Conservation (phyloP, 2,888 invertebrate species). For the Stenotaenia linearis region DNA sequence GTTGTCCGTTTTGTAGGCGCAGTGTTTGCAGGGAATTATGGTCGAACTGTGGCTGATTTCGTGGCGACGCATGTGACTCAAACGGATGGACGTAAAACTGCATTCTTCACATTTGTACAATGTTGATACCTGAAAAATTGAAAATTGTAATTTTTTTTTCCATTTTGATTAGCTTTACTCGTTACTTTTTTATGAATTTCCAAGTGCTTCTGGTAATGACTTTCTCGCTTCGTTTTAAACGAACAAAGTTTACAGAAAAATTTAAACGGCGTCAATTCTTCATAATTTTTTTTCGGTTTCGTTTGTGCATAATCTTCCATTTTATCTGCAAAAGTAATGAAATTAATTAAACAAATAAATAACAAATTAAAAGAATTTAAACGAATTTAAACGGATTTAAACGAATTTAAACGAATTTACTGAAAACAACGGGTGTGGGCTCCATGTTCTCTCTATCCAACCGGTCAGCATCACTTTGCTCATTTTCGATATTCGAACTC, state of each 20-base stretch:
- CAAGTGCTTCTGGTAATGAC: constrained; percentile 48
- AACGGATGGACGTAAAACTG: constrained; percentile 46
- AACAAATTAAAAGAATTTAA: neutral
- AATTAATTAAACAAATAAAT: too few species aligned
- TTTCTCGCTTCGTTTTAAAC: constrained; percentile 49
- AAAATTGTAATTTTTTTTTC: too few species aligned
- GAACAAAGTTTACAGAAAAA: constrained; percentile 49
- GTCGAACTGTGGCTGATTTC: constrained; percentile 44
- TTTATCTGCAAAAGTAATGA: too few species aligned
- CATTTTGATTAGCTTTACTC: too few species aligned
- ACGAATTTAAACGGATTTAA: too few species aligned
- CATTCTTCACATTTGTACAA: constrained; percentile 45
- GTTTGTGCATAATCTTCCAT: neutral
- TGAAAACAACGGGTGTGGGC: neutral
- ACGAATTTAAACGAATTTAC: neutral
- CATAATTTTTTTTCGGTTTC: constrained; percentile 34
- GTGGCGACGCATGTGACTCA: constrained; percentile 47
- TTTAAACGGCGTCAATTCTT: constrained; percentile 43
- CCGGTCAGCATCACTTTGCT: neutral
- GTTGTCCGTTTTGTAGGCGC: constrained; percentile 44
- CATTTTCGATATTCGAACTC: neutral
- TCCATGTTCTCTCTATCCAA: constrained; percentile 21
- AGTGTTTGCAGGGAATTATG: constrained; percentile 42
- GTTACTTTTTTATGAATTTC: constrained; percentile 44
- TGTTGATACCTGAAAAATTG: constrained; percentile 38